These are phyloP conservation scores for Perdix hodgsoniae DNA, from an alignment of 2,797 vertebrate species.

Conservation along the genomic window DNA sequence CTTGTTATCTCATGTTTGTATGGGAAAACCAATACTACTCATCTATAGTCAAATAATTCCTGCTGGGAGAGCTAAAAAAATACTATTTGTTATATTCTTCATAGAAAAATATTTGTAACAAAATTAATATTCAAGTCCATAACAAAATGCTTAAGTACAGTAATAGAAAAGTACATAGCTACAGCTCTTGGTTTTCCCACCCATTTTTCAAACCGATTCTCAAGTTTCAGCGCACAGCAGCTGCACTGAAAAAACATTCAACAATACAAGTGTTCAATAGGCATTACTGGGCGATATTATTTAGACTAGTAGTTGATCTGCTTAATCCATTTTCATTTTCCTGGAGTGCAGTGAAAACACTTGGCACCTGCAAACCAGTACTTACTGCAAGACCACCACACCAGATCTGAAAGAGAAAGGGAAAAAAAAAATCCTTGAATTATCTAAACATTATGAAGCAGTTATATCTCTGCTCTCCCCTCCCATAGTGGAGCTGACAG, in stretches of 20 bases:
- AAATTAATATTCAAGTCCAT: constrained; percentile 43
- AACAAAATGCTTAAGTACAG: constrained; percentile 64
- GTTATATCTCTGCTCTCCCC: background rate
- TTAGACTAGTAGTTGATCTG: constrained; percentile 84
- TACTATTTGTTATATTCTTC: constrained; percentile 20
- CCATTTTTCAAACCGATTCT: constrained; percentile 35
- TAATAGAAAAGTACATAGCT: constrained; percentile 61
- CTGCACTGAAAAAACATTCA: constrained; percentile 59
- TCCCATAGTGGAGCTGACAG: background rate
- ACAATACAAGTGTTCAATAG: background rate
- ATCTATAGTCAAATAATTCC: background rate
- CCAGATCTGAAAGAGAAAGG: constrained; percentile 85
- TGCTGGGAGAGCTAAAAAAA: constrained; percentile 30
- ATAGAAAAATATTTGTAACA: constrained; percentile 39
- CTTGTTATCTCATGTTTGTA: background rate
- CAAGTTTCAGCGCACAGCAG: constrained; percentile 64
- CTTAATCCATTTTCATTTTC: constrained; percentile 85
- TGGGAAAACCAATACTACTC: background rate
- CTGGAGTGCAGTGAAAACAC: constrained; percentile 79
- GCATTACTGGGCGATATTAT: constrained; percentile 80
- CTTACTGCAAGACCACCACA: constrained; percentile 89
- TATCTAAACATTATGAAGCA: background rate
- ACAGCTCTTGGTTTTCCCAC: constrained; percentile 20
- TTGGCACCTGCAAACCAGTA: constrained; percentile 93
- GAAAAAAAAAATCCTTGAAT: background rate